Evolutionary conservation across 2,888 invertebrate species (phyloP).

Genomic region (Tenthredo livida): DNA sequence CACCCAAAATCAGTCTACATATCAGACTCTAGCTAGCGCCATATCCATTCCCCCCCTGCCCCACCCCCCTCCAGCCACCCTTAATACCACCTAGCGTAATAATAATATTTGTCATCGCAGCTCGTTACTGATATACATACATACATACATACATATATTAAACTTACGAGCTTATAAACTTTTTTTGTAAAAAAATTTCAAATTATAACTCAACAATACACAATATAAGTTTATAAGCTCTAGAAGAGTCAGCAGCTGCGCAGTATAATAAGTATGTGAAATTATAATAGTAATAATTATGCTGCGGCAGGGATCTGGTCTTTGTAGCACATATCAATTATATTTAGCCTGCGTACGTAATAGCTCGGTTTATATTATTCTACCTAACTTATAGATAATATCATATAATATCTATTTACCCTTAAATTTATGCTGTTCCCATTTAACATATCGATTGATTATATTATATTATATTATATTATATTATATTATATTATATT

Average conservation of each 20-base stretch:
- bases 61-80: neutral
- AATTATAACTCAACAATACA: neutral
- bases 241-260: neutral
- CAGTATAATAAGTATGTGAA: neutral
- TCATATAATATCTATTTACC: neutral
- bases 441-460: neutral
- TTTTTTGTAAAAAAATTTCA: neutral
- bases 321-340: conserved; percentile 30
- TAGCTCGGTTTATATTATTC: neutral
- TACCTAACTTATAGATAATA: neutral
- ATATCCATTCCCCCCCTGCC: conserved; percentile 11
- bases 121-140: neutral
- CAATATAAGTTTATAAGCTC: neutral
- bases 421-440: neutral
- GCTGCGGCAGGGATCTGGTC: conserved; percentile 11
- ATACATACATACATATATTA: neutral
- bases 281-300: conserved; percentile 9
- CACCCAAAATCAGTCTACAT: conserved; percentile 70
- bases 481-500: conserved; percentile 1
- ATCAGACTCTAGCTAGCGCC: conserved; percentile 65
- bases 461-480: conserved; percentile 9
- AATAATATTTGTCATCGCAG: conserved; percentile 4
- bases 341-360: neutral
- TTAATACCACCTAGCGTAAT: conserved; percentile 9
- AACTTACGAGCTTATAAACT: conserved; percentile 1